Percentiles rank a stretch among this genome's conserved stretches.
These are phyloP conservation scores for Trichopoda pennipes DNA, from an alignment of 2,888 invertebrate species.

Conservation along the genomic window DNA sequence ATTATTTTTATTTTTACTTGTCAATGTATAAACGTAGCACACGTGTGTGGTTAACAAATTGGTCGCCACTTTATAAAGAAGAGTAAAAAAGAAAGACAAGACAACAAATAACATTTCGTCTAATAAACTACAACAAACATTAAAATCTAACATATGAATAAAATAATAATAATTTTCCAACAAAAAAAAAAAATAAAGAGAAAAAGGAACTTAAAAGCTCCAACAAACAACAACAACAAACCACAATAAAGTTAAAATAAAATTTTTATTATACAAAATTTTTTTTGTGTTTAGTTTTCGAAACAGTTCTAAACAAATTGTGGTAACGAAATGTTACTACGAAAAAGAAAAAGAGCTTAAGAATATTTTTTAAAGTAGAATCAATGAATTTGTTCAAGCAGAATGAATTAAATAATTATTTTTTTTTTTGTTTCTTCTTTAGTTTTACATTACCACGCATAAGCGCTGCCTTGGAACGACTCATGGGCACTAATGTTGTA, in stretches of 20 bases:
- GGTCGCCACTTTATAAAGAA: too few relatives aligned
- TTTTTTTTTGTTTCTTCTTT: conserved; percentile 24
- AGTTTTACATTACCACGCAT: conserved; percentile 81
- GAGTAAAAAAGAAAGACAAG: too few relatives aligned
- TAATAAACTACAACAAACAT: too few relatives aligned
- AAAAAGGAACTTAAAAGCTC: too few relatives aligned
- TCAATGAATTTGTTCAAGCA: neutral
- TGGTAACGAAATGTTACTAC: conserved; percentile 37
- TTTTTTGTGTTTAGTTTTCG: conserved; percentile 19
- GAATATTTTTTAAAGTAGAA: neutral
- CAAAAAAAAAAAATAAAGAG: too few relatives aligned
- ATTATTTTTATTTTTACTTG: too few relatives aligned
- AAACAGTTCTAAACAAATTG: conserved; percentile 41
- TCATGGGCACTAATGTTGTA: conserved; percentile 83
- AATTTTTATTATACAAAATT: conserved; percentile 2
- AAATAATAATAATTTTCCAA: too few relatives aligned
- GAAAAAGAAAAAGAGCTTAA: neutral
- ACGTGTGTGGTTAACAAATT: too few relatives aligned
- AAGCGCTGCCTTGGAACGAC: conserved; percentile 79
- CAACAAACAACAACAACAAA: neutral
- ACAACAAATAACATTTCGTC: too few relatives aligned
- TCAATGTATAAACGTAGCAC: too few relatives aligned
- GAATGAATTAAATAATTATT: neutral
- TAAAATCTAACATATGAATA: too few relatives aligned
- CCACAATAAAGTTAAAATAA: neutral